Base-by-base conservation (phyloP, 2,888 invertebrate genomes). In the Ochlodes sylvanus region DNA sequence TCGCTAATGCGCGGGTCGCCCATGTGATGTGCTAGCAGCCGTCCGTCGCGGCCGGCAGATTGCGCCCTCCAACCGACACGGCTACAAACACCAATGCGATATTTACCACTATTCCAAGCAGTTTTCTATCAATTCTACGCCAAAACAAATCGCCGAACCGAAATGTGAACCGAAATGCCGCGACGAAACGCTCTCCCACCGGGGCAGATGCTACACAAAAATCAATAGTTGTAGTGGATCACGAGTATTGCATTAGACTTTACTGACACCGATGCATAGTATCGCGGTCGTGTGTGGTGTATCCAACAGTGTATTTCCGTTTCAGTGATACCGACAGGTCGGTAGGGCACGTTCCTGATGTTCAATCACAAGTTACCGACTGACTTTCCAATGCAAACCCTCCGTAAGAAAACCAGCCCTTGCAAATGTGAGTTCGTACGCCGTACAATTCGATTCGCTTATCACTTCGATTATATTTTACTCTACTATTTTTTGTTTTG, bases 391-490 rank as follows among this genome's bases (percentile, higher is more conserved):
- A 98, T 98, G 98, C 98, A 98, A 96, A 98, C 98, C 85, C 95
- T 98, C 92, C 95, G 98, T 90, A 97, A 98, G 95, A 97, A 97
- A 95, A 97, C 97, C 87, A 98, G 98, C 94, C 98, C 98, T 88
- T 96, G 97, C 94, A 98, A 98, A 95, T 97, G 98, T 98, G 95
- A 98, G 97, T 97, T 78, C 78, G 77, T 76, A 76, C 75, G 79
- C 78, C 83, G 79, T 78, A 75, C 79, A 80, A 78, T 74, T 80
- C 75, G 76, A 77, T 73, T 63, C 62, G 75, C 74, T 75, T 76
- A 65, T 73, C 76, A 72, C 69, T 57, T 63, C 57, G 42, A 69
- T 69, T 77, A 75, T 77, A 81, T 79, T 81, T 79, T 71, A 27
- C 77, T 73, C 73, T 72, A 76, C 75, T 73, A n/a, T 79, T 81